These are phyloP conservation scores for Lasioglossum lativentre DNA, from an alignment of 2,888 invertebrate species.

Conservation along the genomic window DNA sequence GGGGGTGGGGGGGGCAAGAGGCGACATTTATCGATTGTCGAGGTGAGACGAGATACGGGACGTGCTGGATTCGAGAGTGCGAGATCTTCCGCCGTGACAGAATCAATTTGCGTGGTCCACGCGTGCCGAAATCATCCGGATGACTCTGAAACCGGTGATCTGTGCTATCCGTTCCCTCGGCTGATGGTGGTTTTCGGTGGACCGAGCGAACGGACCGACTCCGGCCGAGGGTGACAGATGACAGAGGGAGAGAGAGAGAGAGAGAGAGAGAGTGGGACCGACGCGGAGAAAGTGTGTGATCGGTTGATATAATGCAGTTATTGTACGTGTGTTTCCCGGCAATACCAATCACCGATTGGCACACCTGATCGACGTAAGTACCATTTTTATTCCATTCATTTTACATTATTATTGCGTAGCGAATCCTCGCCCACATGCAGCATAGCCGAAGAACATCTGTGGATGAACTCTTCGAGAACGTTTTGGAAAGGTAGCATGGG, in stretches of 20 bases:
- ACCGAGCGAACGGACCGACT: conserved; percentile 21
- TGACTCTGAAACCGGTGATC: not conserved
- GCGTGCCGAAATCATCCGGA: conserved; percentile 24
- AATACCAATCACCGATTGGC: not conserved
- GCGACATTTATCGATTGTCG: conserved; percentile 59
- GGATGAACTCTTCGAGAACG: not conserved
- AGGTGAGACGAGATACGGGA: conserved; percentile 47
- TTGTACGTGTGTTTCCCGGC: conserved; percentile 19
- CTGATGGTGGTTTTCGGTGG: conserved; percentile 30
- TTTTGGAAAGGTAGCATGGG: not conserved
- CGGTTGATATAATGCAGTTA: conserved; percentile 29
- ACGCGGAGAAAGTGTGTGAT: conserved; percentile 51
- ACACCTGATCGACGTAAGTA: conserved; percentile 26
- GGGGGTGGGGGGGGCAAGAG: conserved; percentile 20
- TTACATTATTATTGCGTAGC: too few species aligned
- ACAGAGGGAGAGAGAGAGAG: conserved; percentile 38
- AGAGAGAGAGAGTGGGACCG: conserved; percentile 36
- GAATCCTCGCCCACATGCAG: not conserved
- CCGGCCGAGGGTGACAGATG: conserved; percentile 45
- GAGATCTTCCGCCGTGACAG: conserved; percentile 49
- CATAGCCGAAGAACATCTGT: too few species aligned
- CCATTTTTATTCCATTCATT: not conserved
- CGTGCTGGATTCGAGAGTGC: conserved; percentile 48
- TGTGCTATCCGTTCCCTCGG: not conserved
- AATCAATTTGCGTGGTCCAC: conserved; percentile 49